These are phyloP conservation scores for Drosophila tanythrix DNA, from an alignment of 2,888 invertebrate genomes.

Conservation along the genomic window DNA sequence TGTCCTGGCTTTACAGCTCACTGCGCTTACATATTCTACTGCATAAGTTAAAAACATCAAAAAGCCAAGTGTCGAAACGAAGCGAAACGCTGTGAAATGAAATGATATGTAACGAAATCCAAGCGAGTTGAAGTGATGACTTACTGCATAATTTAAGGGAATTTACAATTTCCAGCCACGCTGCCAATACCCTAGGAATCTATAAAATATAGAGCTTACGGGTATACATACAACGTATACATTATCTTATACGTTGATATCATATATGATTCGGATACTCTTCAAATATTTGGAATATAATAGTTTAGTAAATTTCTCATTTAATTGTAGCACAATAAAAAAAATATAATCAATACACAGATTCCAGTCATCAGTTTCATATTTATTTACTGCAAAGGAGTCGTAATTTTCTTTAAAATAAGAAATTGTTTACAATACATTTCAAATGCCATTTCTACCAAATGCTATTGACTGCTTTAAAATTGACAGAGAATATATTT, in stretches of 20 bases:
- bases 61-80: conserved; percentile 42
- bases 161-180: conserved; percentile 53
- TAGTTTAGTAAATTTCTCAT: background rate
- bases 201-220: background rate
- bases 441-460: background rate
- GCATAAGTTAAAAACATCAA: conserved; percentile 46
- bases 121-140: conserved; percentile 48
- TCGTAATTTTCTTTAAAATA: background rate
- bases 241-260: too few species aligned
- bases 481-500: background rate
- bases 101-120: conserved; percentile 34
- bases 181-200: conserved; percentile 2
- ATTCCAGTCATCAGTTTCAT: background rate
- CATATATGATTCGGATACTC: background rate
- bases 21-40: conserved; percentile 38
- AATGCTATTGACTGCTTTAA: background rate
- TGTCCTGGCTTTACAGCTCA: conserved; percentile 25
- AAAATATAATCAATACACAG: background rate
- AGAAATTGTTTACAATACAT: background rate
- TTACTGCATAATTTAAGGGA: conserved; percentile 72
- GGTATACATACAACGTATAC: background rate
- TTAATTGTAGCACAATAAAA: background rate
- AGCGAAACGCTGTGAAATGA: conserved; percentile 40
- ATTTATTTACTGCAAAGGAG: background rate
- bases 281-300: background rate